Conservation (phyloP, 2,797 vertebrate species). For the Urophycis tenuis region DNA sequence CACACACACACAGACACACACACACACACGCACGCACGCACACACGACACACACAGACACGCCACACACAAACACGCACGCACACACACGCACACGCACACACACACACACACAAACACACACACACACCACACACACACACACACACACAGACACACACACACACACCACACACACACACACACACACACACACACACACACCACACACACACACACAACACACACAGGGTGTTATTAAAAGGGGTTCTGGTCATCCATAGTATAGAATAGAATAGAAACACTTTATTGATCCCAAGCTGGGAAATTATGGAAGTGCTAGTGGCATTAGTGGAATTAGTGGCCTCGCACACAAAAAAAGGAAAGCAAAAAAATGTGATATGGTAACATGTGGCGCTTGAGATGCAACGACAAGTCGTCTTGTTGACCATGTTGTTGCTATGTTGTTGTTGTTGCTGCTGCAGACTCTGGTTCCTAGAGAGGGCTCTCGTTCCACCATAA, state of each 20-base stretch:
- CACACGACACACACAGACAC: background rate
- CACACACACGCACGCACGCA: background rate
- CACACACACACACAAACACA: background rate
- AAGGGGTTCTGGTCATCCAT: background rate
- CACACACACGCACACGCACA: background rate
- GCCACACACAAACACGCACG: background rate
- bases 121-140: constrained; percentile 1
- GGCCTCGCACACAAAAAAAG: background rate
- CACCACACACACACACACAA: background rate
- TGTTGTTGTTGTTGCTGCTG: background rate
- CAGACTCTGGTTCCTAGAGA: background rate
- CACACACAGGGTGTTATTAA: background rate
- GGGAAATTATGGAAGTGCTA: too few relatives aligned
- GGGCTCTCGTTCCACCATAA: background rate
- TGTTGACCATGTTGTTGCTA: background rate
- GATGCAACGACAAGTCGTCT: background rate
- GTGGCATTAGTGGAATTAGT: too few relatives aligned
- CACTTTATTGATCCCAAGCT: too few relatives aligned
- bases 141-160: background rate
- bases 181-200: constrained; percentile 2
- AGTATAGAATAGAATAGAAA: background rate
- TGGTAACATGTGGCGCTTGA: background rate
- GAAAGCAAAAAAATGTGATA: background rate
- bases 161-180: background rate
- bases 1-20: background rate